These are phyloP conservation scores for rabbit (Oryctolagus cuniculus) DNA, from an alignment of 2,113 vertebrate genomes.

Conservation along the genomic window mOryCun1.1 NC_091433.1:111196501-111197000, in stretches of 20 bases:
- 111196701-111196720: not conserved
- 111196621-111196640: too few species aligned
- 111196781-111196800: not conserved
- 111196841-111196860: not conserved
- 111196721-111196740: not conserved
- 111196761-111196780: too few species aligned
- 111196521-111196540: not conserved
- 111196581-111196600: not conserved
- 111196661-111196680: not conserved
- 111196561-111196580: not conserved
- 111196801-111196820: fast-evolving
- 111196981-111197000: not conserved
- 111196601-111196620: not conserved
- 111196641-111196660: not conserved
- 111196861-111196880: not conserved
- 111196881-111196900: not conserved
- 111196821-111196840: constrained; percentile 13
- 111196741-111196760: not conserved
- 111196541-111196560: fast-evolving
- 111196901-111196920: not conserved
- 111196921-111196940: constrained; percentile 56
- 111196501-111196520: fast-evolving
- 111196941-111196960: not conserved
- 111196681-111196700: too few species aligned
- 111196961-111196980: not conserved